These are phyloP conservation scores for Sceloporus tristichus DNA, from an alignment of 2,113 vertebrate species.

Conservation along the genomic window DNA sequence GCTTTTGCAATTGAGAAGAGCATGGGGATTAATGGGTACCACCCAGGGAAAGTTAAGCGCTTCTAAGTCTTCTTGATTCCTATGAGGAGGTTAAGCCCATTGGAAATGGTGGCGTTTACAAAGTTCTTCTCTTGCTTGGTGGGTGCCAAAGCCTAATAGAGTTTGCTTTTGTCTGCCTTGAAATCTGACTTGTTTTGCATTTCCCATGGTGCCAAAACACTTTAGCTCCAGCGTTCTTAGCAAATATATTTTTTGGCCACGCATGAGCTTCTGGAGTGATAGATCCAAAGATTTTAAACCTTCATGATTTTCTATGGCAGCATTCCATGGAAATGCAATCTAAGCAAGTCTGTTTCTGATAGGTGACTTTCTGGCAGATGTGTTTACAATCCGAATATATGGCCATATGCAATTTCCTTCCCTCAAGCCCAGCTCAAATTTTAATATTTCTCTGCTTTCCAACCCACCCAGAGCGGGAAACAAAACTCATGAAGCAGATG, in stretches of 20 bases:
- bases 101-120: background rate
- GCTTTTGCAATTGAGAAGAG: background rate
- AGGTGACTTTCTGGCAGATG: background rate
- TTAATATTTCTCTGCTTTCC: background rate
- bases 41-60: background rate
- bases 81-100: background rate
- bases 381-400: background rate
- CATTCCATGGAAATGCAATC: background rate
- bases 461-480: background rate
- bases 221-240: background rate
- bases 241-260: background rate
- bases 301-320: background rate
- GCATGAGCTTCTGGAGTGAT: background rate
- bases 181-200: background rate
- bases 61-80: background rate
- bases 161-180: background rate
- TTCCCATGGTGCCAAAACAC: background rate
- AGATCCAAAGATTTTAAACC: background rate
- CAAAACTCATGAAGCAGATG: background rate
- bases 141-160: background rate
- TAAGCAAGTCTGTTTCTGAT: background rate
- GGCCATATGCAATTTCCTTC: background rate
- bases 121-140: background rate
- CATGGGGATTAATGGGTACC: background rate
- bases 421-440: background rate